These are phyloP conservation scores for Ondatra zibethicus DNA, from an alignment of 2,113 vertebrate species.

Conservation along the genomic window DNA sequence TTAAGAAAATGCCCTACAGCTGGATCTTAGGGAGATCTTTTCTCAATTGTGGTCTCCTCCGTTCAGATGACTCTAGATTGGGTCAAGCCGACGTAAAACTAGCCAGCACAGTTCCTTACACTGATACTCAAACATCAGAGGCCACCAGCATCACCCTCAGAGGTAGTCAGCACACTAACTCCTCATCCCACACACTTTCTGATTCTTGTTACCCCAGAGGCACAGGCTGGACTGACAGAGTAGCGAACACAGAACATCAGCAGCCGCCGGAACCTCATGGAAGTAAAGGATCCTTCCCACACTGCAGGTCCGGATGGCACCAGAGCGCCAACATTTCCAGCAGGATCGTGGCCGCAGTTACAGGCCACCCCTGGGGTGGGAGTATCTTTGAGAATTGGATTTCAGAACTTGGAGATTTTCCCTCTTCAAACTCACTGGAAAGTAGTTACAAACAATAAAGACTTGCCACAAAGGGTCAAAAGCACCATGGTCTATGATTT, in stretches of 20 bases:
- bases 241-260: neutral
- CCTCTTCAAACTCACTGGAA: constrained; percentile 42
- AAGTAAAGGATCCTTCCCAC: neutral
- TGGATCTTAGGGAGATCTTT: neutral
- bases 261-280: neutral
- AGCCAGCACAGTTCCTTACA: neutral
- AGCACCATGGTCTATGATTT: neutral
- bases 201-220: neutral
- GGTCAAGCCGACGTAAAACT: neutral
- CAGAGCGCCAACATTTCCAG: neutral
- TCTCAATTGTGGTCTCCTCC: neutral
- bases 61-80: neutral
- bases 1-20: no score
- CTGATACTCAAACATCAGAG: neutral
- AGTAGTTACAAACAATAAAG: constrained; percentile 35
- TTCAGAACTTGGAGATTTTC: neutral
- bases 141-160: neutral
- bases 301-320: no score
- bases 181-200: neutral
- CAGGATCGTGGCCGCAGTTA: neutral
- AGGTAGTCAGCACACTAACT: neutral
- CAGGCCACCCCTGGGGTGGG: neutral
- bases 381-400: neutral
- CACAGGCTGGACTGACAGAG: neutral
- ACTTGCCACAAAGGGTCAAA: neutral